Percentiles rank a stretch among this genome's conserved stretches.
These are phyloP conservation scores for Dicycla oo DNA, from an alignment of 2,888 invertebrate species.

Conservation along the genomic window DNA sequence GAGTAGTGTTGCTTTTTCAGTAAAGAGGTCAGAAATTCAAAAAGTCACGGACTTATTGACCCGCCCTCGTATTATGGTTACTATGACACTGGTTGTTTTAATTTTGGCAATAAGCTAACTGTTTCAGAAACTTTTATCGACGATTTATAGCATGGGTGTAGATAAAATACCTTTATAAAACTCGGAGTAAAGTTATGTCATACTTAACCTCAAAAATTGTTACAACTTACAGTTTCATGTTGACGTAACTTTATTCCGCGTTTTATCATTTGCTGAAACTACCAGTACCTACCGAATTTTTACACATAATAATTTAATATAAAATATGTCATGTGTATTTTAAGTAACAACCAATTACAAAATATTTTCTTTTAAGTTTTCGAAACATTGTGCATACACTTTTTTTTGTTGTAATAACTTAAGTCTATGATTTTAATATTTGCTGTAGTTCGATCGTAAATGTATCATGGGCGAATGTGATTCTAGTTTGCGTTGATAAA, in stretches of 20 bases:
- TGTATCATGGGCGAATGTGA: constrained; percentile 56
- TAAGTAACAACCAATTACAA: background rate
- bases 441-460: constrained; percentile 44
- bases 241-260: background rate
- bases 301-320: background rate
- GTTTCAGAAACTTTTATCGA: too few species aligned
- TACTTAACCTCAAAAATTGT: background rate
- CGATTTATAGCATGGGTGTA: too few species aligned
- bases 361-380: constrained; percentile 9
- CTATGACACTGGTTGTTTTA: too few species aligned
- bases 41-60: too few species aligned
- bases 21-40: too few species aligned
- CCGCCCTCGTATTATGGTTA: too few species aligned
- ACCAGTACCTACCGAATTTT: background rate
- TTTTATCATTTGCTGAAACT: constrained; percentile 7
- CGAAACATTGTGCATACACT: constrained; percentile 4
- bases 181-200: background rate
- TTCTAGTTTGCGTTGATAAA: constrained; percentile 53
- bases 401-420: constrained; percentile 41
- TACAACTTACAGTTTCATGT: background rate
- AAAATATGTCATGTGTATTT: constrained; percentile 3
- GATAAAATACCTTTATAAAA: background rate
- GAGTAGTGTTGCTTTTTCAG: too few species aligned
- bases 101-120: too few species aligned
- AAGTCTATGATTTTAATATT: constrained; percentile 42